Evolutionary conservation across 37 sponge, comb jelly and placozoan species (phyloP), one percentile per base, ranked within the genome.

Genomic region (Theonella swinhoei): DNA sequence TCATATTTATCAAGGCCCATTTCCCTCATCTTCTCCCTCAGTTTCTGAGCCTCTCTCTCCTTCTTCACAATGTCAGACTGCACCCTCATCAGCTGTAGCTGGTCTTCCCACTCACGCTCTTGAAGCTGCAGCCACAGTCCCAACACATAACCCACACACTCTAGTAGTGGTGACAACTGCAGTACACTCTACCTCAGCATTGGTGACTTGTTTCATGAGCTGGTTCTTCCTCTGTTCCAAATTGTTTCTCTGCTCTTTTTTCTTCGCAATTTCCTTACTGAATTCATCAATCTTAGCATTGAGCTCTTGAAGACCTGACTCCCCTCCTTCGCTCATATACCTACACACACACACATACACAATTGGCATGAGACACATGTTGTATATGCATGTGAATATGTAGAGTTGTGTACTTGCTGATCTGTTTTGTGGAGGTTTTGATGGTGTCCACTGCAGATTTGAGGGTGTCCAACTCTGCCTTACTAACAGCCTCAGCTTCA

Each of bases 91-190:
- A 87, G 75, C 40, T 83, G 80, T 26, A 87, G 37, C 69, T 73
- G 87, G 80, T 94, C 94, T 22, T 78, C 83, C 39, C 85, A 39
- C 62, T 93, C 87, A 1, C 93, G 72, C 76, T 82, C 82, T 31
- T 82, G 60, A 17, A 84, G 63, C 92, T 92, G 61, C 0, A 37
- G 37, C 22, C 43, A 74, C 33, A 63, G 2, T 4, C 65, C n/a
- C 69, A 66, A 39, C 28, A 64, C 14, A n/a, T 34, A 4, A 64
- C n/a, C 25, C 24, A 38, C 39, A 62, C 33, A 60, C 35, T 47
- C 54, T 47, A 47, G 54, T 47, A 47, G 54, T 14, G n/a, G 23
- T 22, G 4, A 24, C 38, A 73, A 5, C n/a, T n/a, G n/a, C n/a
- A n/a, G 74, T 1, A 73, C 33, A 34, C 61, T 14, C 1, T 24